These are phyloP conservation scores for Batillaria attramentaria DNA, from an alignment of 1,140 invertebrate genomes.

Conservation along the genomic window DNA sequence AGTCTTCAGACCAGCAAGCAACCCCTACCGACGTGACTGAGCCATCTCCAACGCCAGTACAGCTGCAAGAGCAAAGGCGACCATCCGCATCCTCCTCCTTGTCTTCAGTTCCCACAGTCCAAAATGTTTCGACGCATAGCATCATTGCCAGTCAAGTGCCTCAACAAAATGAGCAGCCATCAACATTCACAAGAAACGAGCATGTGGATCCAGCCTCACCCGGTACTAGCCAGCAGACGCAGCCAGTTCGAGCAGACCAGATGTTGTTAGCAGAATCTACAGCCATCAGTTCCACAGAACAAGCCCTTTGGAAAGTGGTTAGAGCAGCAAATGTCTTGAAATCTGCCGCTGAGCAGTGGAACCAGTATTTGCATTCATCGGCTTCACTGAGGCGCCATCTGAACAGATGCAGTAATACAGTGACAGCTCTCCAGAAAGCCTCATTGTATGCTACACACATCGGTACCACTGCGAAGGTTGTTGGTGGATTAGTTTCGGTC, in stretches of 20 bases:
- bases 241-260: too few relatives aligned
- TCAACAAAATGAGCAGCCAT: background rate
- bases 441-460: background rate
- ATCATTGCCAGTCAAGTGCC: background rate
- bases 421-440: background rate
- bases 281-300: background rate
- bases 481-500: background rate
- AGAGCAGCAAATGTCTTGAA: slow-evolving; percentile 19
- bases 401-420: background rate
- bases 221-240: background rate
- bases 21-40: too few relatives aligned
- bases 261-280: background rate
- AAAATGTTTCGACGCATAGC: too few relatives aligned
- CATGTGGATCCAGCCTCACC: background rate
- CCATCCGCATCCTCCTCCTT: too few relatives aligned
- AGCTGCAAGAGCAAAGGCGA: too few relatives aligned
- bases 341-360: slow-evolving; percentile 1
- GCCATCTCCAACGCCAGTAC: too few relatives aligned
- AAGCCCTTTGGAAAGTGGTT: slow-evolving; percentile 12
- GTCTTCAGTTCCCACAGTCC: too few relatives aligned
- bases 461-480: slow-evolving; percentile 21
- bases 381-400: background rate
- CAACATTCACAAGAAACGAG: background rate
- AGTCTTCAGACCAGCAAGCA: too few relatives aligned
- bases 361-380: background rate